Base-by-base conservation (phyloP, 2,888 invertebrate genomes). In the Harpalus rubripes region DNA sequence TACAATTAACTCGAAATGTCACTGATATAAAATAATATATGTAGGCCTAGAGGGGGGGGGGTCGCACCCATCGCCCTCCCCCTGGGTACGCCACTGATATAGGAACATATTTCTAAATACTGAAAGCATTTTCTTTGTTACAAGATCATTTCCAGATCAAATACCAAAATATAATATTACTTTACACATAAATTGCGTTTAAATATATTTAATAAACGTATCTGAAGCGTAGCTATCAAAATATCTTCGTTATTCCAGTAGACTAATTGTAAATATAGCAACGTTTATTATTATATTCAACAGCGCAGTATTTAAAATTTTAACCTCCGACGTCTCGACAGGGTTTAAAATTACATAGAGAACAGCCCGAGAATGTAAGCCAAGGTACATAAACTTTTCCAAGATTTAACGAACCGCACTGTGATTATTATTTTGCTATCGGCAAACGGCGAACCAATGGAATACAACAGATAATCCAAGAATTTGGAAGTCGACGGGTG, bases 361-460 rank as follows among this genome's bases (percentile, higher is more conserved):
- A 22, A 22, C 72, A 22, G 26, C 7, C 15, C 15, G 3, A 8
- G 39, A 44, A 72, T 41, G 72, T 39, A 44, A 15, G 8, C 10
- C 8, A 74, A 78, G 78, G 78, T 58, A 78, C 78, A 78, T 78
- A 74, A 74, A 74, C 74, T 78, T 78, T 58, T 58, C 32, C 8
- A 58, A 58, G 58, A 78, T 58, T 78, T 78, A 78, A 78, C 78
- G 78, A 78, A 78, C 78, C 78, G 78, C 26, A 26, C 58, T 32
- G 78, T 78, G 78, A 78, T 78, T 78, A 78, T 78, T 58, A 78
- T 32, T 78, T 78, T 58, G 74, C 58, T 78, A 78, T 78, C 56
- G 32, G 58, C 56, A 16, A 56, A 58, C 56, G 32, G 58, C 56
- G 32, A 56, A 58, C 22, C 18, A 74, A 74, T 52, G 18, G 52